These are phyloP conservation scores for Stichopus horrens DNA, from an alignment of 53 echinoderm and acorn worm genomes.

Conservation along the genomic window DNA sequence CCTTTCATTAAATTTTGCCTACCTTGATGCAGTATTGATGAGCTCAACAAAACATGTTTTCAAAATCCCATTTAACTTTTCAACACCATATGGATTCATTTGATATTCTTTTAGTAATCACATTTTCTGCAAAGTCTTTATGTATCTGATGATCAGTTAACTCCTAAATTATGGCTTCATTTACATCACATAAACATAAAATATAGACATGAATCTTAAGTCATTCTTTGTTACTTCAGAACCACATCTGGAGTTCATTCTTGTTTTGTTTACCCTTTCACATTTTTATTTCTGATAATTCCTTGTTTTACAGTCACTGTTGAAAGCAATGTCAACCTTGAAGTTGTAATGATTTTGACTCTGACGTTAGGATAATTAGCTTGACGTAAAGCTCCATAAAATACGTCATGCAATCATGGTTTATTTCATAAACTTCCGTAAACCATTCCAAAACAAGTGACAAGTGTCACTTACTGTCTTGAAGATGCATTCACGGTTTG, in stretches of 20 bases:
- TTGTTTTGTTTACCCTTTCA: neutral
- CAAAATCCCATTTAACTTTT: too few species aligned
- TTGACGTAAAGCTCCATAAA: neutral
- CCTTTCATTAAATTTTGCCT: too few species aligned
- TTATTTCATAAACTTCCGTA: neutral
- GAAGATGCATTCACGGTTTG: too few species aligned
- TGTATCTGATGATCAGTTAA: neutral
- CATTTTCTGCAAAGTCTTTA: neutral
- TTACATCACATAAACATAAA: neutral
- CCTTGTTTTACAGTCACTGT: neutral
- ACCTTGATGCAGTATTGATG: too few species aligned
- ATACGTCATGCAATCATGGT: neutral
- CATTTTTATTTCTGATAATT: neutral
- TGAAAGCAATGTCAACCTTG: neutral
- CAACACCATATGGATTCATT: too few species aligned
- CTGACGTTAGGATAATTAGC: neutral
- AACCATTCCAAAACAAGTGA: neutral
- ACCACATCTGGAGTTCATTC: neutral
- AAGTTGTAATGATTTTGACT: neutral
- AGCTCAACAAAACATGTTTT: too few species aligned
- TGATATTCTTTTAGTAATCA: neutral
- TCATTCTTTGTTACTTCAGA: neutral
- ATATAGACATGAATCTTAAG: neutral
- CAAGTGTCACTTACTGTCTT: too few species aligned
- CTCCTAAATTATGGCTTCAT: neutral